Percentiles rank a stretch among this genome's conserved stretches.
Conservation (phyloP, 2,797 vertebrate species). For the Setipinna tenuifilis region DNA sequence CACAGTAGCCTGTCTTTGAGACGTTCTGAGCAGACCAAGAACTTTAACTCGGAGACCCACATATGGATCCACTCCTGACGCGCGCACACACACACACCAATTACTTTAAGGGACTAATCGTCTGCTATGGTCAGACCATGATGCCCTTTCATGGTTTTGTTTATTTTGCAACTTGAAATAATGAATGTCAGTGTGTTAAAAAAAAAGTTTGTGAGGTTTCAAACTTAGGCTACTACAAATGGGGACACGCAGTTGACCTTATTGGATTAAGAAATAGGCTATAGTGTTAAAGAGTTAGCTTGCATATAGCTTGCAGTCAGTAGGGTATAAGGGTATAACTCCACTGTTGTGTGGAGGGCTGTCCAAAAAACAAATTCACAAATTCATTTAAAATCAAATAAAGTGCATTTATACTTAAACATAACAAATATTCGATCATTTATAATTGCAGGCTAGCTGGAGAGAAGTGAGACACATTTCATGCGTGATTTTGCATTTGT, state of each 20-base stretch:
- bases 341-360: background rate
- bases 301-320: background rate
- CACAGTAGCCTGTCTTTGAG: constrained; percentile 1
- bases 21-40: background rate
- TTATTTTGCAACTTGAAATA: background rate
- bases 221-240: background rate
- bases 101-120: background rate
- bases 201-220: background rate
- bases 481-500: background rate
- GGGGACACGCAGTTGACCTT: background rate
- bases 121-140: background rate
- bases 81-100: background rate
- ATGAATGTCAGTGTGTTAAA: background rate
- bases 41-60: background rate
- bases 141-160: background rate
- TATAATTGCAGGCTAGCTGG: background rate
- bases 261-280: background rate
- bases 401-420: background rate
- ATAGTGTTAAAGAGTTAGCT: background rate
- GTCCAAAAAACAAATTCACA: background rate
- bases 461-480: background rate
- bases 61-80: constrained; percentile 10
- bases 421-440: background rate
- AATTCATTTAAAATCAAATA: background rate
- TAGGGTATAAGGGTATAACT: background rate